Conservation (phyloP, 2,888 invertebrate genomes). For the Homarus gammarus region DNA sequence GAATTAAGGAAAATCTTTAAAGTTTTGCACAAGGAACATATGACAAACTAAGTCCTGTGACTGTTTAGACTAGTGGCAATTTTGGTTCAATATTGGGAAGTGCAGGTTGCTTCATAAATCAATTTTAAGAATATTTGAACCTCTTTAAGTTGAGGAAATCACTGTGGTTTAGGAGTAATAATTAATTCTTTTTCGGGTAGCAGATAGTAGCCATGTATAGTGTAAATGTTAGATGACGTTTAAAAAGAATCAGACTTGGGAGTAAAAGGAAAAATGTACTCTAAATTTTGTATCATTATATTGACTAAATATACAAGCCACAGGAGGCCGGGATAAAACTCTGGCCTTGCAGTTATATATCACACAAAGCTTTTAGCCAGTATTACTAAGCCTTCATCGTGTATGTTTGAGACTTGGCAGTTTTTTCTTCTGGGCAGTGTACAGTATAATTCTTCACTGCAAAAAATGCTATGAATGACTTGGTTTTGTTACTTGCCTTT, state of each 20-base stretch:
- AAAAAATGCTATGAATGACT: neutral
- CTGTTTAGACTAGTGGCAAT: no score
- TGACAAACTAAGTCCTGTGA: neutral
- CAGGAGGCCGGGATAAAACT: constrained; percentile 4
- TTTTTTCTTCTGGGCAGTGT: constrained; percentile 6
- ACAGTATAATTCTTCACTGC: neutral
- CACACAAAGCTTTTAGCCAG: constrained; percentile 52
- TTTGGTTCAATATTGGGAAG: constrained; percentile 9
- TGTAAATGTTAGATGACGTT: constrained; percentile 2
- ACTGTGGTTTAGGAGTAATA: neutral
- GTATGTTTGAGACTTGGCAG: constrained; percentile 3
- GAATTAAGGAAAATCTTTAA: neutral
- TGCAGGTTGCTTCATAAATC: neutral
- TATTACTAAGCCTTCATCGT: constrained; percentile 20
- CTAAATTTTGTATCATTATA: constrained; percentile 5
- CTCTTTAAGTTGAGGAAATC: neutral
- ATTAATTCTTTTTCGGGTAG: neutral
- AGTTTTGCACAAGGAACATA: constrained; percentile 39
- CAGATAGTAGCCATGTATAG: neutral
- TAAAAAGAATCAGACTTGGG: neutral
- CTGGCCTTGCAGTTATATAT: constrained; percentile 22
- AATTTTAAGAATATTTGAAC: neutral
- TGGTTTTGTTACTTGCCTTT: constrained; percentile 32
- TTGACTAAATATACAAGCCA: constrained; percentile 5
- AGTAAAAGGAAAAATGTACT: neutral